A percentile compares a stretch with the other conserved stretches of the same genome.
Conservation (phyloP, 37 sponge, comb jelly and placozoan genomes). For the Halichondria panicea region DNA sequence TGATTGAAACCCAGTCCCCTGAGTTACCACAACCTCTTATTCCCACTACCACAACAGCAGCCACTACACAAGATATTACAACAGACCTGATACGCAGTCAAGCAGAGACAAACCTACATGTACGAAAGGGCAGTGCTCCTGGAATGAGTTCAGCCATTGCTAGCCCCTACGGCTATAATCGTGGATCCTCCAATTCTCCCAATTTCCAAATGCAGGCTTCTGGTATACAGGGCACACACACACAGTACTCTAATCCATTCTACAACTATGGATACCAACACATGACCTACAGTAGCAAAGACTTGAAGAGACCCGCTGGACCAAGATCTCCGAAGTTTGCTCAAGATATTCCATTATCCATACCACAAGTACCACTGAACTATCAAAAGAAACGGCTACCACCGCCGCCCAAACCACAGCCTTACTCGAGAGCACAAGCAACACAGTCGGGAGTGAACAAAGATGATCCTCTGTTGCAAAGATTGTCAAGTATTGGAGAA, state of each 20-base stretch:
- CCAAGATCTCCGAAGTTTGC: constrained; percentile 15
- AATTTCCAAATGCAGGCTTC: no score
- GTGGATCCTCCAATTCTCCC: no score
- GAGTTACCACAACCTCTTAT: constrained; percentile 3
- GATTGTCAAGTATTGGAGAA: constrained; percentile 24
- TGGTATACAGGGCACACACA: no score
- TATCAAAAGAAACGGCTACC: background rate
- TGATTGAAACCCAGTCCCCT: no score
- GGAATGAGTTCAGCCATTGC: no score
- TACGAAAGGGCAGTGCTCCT: no score
- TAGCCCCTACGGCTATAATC: no score
- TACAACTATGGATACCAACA: no score
- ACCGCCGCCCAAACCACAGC: constrained; percentile 23
- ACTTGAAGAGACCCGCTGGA: background rate
- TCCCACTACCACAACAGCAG: constrained; percentile 15
- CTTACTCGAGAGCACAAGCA: constrained; percentile 1
- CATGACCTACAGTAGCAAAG: no score
- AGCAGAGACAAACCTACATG: no score
- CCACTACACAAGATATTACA: background rate
- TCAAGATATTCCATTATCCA: background rate
- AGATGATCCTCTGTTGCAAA: background rate
- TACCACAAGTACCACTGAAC: background rate
- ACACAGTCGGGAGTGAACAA: background rate
- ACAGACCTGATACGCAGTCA: no score
- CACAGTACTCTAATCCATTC: constrained; percentile 11